Evolutionary conservation across 2,113 vertebrate species (phyloP).

Genomic region (Triplophysa tibetana): DNA sequence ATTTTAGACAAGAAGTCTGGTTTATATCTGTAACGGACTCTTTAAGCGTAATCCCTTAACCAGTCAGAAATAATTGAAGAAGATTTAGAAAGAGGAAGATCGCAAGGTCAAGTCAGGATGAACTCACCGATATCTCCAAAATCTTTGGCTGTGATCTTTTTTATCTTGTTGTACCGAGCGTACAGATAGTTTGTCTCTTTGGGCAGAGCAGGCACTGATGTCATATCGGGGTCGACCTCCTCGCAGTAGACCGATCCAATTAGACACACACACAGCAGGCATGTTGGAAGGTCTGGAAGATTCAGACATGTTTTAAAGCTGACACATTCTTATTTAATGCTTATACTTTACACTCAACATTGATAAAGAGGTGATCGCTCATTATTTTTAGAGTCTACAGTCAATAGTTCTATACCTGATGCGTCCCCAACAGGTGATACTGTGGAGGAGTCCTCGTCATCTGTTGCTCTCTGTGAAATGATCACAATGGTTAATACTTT

Average conservation of each 20-base stretch:
- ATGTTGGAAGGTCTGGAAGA: constrained; percentile 86
- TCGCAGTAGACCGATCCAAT: constrained; percentile 97
- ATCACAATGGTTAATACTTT: not conserved
- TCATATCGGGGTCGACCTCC: constrained; percentile 84
- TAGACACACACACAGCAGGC: constrained; percentile 91
- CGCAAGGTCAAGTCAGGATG: not conserved
- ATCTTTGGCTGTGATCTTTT: constrained; percentile 85
- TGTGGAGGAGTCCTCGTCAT: constrained; percentile 12
- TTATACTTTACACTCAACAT: not conserved
- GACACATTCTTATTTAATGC: not conserved
- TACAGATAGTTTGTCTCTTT: constrained; percentile 95
- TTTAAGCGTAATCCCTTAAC: not conserved
- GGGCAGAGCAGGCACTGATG: constrained; percentile 83
- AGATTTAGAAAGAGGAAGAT: not conserved
- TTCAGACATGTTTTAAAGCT: not conserved
- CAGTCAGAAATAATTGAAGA: not conserved
- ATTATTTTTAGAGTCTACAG: not conserved
- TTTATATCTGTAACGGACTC: not conserved
- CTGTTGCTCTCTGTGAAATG: constrained; percentile 42
- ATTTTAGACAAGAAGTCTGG: not conserved
- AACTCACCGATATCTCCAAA: constrained; percentile 89
- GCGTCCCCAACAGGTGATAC: constrained; percentile 41
- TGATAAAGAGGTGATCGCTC: constrained; percentile 27
- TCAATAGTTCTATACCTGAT: constrained; percentile 57
- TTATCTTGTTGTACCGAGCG: constrained; percentile 95